A percentile compares a stretch with the other conserved stretches of the same genome.
phyloP scores from a whole-genome alignment of 2,888 invertebrate genomes.

The Polydrusus tereticollis region DNA sequence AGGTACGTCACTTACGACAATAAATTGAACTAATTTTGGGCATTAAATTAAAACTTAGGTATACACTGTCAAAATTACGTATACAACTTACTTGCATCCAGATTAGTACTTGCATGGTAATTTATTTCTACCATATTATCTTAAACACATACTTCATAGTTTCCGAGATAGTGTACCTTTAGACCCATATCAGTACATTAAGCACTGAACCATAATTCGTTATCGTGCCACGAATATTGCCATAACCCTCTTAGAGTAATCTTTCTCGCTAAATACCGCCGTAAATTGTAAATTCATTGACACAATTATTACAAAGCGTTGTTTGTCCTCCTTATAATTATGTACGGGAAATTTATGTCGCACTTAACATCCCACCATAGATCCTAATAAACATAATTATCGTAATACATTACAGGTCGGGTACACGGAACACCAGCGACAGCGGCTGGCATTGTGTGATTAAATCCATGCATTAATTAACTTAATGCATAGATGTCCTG shows the following conservation, averaged over 20 bases:
- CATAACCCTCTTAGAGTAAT: neutral
- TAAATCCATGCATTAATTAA: conserved; percentile 26
- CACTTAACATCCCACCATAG: conserved; percentile 10
- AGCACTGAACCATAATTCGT: neutral
- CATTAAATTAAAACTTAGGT: too few species aligned
- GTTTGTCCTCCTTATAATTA: conserved; percentile 5
- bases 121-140: too few species aligned
- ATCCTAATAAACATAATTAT: conserved; percentile 22
- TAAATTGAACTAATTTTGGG: too few species aligned
- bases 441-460: conserved; percentile 32
- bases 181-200: neutral
- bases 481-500: neutral
- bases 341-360: conserved; percentile 12
- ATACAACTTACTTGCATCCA: too few species aligned
- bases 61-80: too few species aligned
- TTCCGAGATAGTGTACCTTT: too few species aligned
- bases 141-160: too few species aligned
- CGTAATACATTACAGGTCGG: conserved; percentile 7
- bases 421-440: neutral
- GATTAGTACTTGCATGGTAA: too few species aligned
- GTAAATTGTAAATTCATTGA: neutral
- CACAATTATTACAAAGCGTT: neutral
- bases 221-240: neutral
- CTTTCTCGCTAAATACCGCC: neutral
- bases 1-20: too few species aligned